Conservation (phyloP, 2,113 vertebrate species). For the Periophthalmus modestus region DNA sequence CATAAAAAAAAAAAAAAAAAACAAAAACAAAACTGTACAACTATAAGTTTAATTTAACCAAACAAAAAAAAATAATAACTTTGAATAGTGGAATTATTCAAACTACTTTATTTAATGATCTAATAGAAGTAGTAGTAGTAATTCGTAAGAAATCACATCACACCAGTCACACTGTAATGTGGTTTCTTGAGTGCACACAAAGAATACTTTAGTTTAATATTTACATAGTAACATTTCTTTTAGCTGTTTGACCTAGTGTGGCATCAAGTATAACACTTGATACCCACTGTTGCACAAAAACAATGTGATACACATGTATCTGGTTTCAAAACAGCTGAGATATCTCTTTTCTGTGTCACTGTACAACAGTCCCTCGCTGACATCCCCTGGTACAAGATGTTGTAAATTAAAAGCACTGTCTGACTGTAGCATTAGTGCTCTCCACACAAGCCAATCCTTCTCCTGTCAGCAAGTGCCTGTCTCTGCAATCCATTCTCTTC, state of each 20-base stretch:
- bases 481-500: slow-evolving; percentile 15
- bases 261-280: neutral
- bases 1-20: neutral
- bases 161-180: too few species aligned
- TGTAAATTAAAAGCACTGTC: slow-evolving; percentile 38
- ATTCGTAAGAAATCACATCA: too few species aligned
- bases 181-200: neutral
- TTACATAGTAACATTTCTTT: neutral
- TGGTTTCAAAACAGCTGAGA: neutral
- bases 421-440: slow-evolving; percentile 52
- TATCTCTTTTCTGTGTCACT: neutral
- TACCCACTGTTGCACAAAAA: neutral
- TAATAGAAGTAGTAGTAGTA: too few species aligned
- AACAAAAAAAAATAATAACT: neutral
- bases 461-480: slow-evolving; percentile 32
- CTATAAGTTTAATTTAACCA: too few species aligned
- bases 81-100: neutral
- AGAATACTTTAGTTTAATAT: neutral
- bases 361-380: neutral
- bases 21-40: neutral
- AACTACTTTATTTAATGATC: neutral
- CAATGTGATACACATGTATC: neutral
- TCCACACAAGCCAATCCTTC: slow-evolving; percentile 35
- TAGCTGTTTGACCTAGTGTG: neutral
- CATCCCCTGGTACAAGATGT: slow-evolving; percentile 22